Percentiles rank a stretch among this genome's conserved stretches.
phyloP scores from a whole-genome alignment of 2,888 invertebrate species.

The Drosophila infuscata region DNA sequence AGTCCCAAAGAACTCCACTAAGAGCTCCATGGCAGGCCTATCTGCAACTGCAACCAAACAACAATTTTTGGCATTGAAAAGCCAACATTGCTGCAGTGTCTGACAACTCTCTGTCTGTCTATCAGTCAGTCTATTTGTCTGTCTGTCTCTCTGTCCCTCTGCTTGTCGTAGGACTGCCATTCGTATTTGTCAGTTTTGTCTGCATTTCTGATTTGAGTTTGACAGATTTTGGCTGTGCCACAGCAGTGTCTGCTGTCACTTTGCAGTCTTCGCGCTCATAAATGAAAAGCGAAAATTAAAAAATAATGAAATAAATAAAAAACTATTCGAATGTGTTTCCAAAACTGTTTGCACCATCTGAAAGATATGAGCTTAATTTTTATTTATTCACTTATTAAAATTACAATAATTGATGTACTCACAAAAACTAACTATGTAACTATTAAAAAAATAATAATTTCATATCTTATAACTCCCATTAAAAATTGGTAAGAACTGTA shows the following conservation, averaged over 20 bases:
- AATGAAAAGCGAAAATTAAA: constrained; percentile 9
- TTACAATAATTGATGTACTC: neutral
- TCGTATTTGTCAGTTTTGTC: constrained; percentile 61
- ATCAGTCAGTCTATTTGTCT: constrained; percentile 10
- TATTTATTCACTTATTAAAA: neutral
- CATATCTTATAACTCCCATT: neutral
- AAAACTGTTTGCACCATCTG: constrained; percentile 8
- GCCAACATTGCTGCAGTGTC: constrained; percentile 39
- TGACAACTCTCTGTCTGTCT: constrained; percentile 25
- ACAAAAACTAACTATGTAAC: neutral
- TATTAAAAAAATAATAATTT: neutral
- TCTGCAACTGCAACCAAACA: constrained; percentile 41
- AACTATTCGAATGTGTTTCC: neutral
- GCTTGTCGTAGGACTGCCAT: constrained; percentile 32
- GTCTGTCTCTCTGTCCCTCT: constrained; percentile 2
- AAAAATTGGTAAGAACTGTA: neutral
- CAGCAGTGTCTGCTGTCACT: constrained; percentile 22
- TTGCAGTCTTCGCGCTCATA: constrained; percentile 25
- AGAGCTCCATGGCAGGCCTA: constrained; percentile 33
- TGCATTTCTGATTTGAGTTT: constrained; percentile 71
- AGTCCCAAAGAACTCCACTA: constrained; percentile 7
- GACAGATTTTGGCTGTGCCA: constrained; percentile 67
- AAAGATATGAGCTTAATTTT: neutral
- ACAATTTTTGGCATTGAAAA: constrained; percentile 59
- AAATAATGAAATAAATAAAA: neutral